Conservation (phyloP, 2,797 vertebrate genomes). For the Balearica regulorum region DNA sequence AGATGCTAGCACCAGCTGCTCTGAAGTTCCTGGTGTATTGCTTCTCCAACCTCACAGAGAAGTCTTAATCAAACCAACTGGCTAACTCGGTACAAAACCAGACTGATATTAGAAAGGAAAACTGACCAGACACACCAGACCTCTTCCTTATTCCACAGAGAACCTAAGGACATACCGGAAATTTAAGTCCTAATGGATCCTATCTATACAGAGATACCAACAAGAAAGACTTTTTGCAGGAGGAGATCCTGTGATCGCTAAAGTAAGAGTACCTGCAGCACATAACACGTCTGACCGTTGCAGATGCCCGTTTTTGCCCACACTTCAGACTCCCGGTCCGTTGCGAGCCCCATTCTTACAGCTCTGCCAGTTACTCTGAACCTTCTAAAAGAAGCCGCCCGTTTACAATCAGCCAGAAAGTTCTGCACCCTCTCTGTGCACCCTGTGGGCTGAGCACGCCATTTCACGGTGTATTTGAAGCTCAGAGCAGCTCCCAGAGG, state of each 20-base stretch:
- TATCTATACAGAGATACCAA: not conserved
- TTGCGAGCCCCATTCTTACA: not conserved
- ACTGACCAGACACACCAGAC: rapidly evolving
- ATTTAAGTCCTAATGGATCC: not conserved
- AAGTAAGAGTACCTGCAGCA: not conserved
- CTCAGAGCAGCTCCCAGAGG: not conserved
- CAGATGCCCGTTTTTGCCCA: rapidly evolving
- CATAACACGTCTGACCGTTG: rapidly evolving
- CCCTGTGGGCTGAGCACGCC: rapidly evolving
- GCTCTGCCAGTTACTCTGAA: not conserved
- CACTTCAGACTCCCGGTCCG: no score
- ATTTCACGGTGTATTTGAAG: not conserved
- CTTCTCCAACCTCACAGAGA: not conserved
- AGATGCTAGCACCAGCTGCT: not conserved
- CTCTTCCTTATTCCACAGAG: not conserved
- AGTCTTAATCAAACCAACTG: not conserved
- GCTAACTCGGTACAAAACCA: not conserved
- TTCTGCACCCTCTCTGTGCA: rapidly evolving
- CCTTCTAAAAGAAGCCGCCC: not conserved
- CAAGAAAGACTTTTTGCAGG: not conserved
- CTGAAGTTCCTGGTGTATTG: not conserved
- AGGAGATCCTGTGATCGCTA: not conserved
- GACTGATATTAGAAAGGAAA: not conserved
- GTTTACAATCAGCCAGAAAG: no score
- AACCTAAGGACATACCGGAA: not conserved